Evolutionary conservation across 2,888 invertebrate genomes (phyloP).

Genomic region (Eupithecia centaureata): DNA sequence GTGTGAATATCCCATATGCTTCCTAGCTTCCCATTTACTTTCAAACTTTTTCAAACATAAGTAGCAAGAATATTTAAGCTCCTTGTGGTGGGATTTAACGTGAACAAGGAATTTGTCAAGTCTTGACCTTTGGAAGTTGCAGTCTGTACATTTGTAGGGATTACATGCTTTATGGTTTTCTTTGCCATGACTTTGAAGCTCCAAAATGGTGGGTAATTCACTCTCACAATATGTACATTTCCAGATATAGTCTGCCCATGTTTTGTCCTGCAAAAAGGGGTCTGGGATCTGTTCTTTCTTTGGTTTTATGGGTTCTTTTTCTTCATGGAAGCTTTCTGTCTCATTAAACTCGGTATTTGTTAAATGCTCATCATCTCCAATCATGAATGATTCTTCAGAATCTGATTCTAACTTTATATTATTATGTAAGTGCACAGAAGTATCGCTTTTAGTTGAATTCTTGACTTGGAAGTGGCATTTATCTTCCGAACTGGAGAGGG

Average conservation of each 20-base stretch:
- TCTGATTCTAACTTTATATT: neutral
- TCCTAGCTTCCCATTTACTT: constrained; percentile 42
- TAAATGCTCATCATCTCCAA: neutral
- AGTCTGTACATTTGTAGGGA: constrained; percentile 87
- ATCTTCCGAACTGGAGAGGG: neutral
- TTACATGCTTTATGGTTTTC: constrained; percentile 84
- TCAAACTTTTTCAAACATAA: constrained; percentile 58
- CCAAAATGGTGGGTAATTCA: constrained; percentile 57
- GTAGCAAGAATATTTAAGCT: constrained; percentile 78
- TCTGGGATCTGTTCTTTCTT: neutral
- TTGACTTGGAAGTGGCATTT: neutral
- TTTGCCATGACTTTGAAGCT: constrained; percentile 83
- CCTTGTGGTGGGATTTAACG: constrained; percentile 84
- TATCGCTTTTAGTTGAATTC: neutral
- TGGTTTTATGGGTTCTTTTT: neutral
- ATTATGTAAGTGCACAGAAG: neutral
- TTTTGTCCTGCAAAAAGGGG: constrained; percentile 14
- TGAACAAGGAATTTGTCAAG: constrained; percentile 72
- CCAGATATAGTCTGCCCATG: constrained; percentile 69
- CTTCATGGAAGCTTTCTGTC: neutral
- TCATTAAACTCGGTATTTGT: neutral
- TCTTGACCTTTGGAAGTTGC: constrained; percentile 63
- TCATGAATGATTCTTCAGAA: constrained; percentile 39
- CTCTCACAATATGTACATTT: constrained; percentile 64
- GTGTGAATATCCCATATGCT: constrained; percentile 7